phyloP scores from a whole-genome alignment of 37 sponge, comb jelly and placozoan species.

The Chondrosia reniformis region DNA sequence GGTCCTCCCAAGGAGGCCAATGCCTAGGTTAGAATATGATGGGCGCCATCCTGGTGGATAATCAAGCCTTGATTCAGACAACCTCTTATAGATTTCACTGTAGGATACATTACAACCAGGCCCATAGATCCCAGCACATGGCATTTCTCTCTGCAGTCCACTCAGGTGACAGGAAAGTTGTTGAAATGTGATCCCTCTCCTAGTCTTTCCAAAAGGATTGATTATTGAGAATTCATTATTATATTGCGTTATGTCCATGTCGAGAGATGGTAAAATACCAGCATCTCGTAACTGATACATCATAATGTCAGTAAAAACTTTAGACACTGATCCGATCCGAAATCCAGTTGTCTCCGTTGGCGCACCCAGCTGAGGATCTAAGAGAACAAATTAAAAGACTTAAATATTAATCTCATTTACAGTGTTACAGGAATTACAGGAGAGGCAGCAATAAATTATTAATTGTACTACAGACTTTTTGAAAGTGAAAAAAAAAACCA shows the following conservation, averaged over 20 bases:
- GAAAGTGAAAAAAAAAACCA: no score
- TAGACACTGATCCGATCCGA: conserved; percentile 70
- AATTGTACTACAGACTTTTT: no score
- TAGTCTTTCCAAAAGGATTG: conserved; percentile 59
- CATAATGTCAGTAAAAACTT: conserved; percentile 61
- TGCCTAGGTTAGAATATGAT: conserved; percentile 70
- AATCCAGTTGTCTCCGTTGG: conserved; percentile 56
- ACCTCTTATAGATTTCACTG: conserved; percentile 29
- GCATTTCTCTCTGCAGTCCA: conserved; percentile 57
- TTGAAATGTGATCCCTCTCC: conserved; percentile 52
- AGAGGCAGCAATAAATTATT: no score
- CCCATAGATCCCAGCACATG: conserved; percentile 46
- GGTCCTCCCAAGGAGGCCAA: conserved; percentile 61
- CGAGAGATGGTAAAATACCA: conserved; percentile 31
- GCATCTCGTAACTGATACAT: conserved; percentile 56
- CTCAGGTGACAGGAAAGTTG: conserved; percentile 76
- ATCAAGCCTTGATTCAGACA: conserved; percentile 36
- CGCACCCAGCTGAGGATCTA: conserved; percentile 53
- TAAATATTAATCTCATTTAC: no score
- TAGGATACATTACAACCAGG: conserved; percentile 41
- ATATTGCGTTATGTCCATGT: conserved; percentile 49
- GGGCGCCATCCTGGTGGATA: conserved; percentile 62
- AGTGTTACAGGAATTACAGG: no score
- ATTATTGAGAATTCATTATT: conserved; percentile 38
- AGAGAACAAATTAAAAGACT: no score